A percentile compares a stretch with the other conserved stretches of the same genome.
These are phyloP conservation scores for Tamias sibiricus DNA, from an alignment of 2,113 vertebrate species.

Conservation along the genomic window DNA sequence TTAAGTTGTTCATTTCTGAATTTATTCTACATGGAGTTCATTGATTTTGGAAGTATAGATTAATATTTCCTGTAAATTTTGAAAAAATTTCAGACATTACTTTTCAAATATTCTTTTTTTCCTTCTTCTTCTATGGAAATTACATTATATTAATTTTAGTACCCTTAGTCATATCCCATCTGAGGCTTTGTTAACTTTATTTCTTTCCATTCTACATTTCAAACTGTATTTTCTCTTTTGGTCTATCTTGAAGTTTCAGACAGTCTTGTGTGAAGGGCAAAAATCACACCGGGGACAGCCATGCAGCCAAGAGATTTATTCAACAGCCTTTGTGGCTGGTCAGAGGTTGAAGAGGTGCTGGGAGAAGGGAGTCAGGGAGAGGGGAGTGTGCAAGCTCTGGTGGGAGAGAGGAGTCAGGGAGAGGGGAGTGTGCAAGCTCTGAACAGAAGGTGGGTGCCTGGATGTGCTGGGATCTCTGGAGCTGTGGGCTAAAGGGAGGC, in stretches of 20 bases:
- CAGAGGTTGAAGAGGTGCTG: no score
- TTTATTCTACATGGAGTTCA: neutral
- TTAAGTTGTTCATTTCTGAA: neutral
- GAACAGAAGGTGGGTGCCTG: no score
- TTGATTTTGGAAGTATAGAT: neutral
- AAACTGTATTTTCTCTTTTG: neutral
- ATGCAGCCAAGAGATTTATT: no score
- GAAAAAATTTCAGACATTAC: neutral
- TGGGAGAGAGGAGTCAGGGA: no score
- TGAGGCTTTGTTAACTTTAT: neutral
- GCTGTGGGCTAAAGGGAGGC: no score
- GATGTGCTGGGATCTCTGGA: no score
- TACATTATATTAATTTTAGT: neutral
- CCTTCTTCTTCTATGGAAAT: neutral
- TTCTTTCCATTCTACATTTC: neutral
- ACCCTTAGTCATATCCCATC: neutral
- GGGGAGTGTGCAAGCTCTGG: no score
- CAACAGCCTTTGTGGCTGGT: no score
- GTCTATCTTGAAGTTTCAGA: neutral
- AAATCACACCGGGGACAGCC: no score
- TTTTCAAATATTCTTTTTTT: neutral
- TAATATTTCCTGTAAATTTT: slow-evolving; percentile 19
- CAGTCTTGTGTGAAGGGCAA: no score
- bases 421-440: no score
- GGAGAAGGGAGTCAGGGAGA: no score